A percentile compares a stretch with the other conserved stretches of the same genome.
Evolutionary conservation across 2,888 invertebrate species (phyloP).

Genomic region (Spilarctia lutea): DNA sequence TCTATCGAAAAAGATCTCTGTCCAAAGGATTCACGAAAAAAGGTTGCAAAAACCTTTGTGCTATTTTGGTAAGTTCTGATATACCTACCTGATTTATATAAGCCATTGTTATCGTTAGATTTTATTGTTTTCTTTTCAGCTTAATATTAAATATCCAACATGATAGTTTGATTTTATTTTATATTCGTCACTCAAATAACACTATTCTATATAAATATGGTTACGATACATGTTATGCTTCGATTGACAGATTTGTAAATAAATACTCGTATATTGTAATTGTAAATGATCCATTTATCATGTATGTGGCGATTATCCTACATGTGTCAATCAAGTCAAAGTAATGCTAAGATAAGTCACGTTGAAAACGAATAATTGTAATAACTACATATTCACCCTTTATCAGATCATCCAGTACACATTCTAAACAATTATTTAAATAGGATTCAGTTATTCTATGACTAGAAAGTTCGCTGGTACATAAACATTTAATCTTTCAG

Average conservation of each 20-base stretch:
- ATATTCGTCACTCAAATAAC: background rate
- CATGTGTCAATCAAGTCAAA: constrained; percentile 13
- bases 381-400: constrained; percentile 3
- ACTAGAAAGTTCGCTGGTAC: background rate
- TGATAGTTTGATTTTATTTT: background rate
- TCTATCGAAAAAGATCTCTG: background rate
- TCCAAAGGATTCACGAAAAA: background rate
- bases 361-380: constrained; percentile 7
- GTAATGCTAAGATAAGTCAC: constrained; percentile 7
- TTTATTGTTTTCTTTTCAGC: background rate
- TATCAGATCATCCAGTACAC: background rate
- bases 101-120: background rate
- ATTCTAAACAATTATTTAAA: background rate
- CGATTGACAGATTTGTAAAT: constrained; percentile 2
- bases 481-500: background rate
- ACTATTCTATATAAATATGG: background rate
- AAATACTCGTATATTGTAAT: constrained; percentile 12
- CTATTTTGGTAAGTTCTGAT: background rate
- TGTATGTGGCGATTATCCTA: constrained; percentile 4
- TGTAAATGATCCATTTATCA: constrained; percentile 14
- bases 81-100: background rate
- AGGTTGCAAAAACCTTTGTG: background rate
- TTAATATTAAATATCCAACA: background rate
- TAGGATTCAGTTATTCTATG: background rate
- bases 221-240: background rate